Evolutionary conservation across 2,113 vertebrate genomes (phyloP).

Genomic region (Syngnathus scovelli): DNA sequence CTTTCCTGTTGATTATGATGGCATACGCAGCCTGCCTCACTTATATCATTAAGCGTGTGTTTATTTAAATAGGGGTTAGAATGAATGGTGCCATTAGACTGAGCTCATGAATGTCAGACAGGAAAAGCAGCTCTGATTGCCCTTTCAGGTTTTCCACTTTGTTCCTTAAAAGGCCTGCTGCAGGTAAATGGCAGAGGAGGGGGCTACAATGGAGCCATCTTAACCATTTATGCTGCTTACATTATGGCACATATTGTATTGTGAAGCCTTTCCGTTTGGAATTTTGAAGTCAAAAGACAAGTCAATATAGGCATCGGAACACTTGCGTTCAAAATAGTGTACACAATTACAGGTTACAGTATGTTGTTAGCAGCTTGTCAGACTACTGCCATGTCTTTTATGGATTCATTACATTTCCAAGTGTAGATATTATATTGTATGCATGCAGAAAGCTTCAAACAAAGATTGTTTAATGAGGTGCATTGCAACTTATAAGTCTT

Average conservation of each 20-base stretch:
- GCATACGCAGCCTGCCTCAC: constrained; percentile 46
- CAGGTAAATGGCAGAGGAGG: constrained; percentile 16
- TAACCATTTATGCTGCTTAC: constrained; percentile 21
- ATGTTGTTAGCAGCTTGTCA: background rate
- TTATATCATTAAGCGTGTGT: constrained; percentile 61
- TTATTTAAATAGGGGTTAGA: constrained; percentile 68
- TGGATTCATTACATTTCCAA: background rate
- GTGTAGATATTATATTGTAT: background rate
- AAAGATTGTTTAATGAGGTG: constrained; percentile 74
- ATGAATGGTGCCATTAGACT: constrained; percentile 66
- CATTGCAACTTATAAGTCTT: constrained; percentile 67
- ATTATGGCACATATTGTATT: background rate
- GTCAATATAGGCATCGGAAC: background rate
- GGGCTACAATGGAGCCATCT: constrained; percentile 37
- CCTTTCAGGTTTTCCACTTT: constrained; percentile 56
- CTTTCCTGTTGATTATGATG: constrained; percentile 56
- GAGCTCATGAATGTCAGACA: constrained; percentile 58
- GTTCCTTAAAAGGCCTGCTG: constrained; percentile 40
- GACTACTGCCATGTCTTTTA: background rate
- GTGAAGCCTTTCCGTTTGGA: background rate
- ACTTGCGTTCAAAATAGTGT: background rate
- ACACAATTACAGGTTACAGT: constrained; percentile 1
- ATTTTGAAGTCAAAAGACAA: background rate
- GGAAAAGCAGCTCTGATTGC: constrained; percentile 55
- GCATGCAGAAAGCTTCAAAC: constrained; percentile 59